These are phyloP conservation scores for Malurus leucopterus DNA, from an alignment of 2,797 vertebrate species.

Conservation along the genomic window DNA sequence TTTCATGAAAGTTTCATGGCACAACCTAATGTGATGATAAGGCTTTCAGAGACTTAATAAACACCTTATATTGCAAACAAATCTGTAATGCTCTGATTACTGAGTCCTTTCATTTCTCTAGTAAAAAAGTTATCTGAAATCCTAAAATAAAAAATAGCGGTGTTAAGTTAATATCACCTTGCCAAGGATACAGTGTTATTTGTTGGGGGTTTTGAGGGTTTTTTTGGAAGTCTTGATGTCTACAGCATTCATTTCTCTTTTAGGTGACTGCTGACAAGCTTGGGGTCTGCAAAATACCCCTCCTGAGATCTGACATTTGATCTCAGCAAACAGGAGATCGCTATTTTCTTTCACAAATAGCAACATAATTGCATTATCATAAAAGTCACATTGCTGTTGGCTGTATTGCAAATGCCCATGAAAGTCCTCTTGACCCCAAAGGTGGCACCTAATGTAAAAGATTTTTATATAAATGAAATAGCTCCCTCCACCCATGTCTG, in stretches of 20 bases:
- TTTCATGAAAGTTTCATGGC: background rate
- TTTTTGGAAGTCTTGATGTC: background rate
- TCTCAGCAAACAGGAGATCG: background rate
- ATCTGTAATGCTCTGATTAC: background rate
- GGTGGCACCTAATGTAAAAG: background rate
- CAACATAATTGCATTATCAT: slow-evolving; percentile 20
- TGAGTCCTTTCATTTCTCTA: background rate
- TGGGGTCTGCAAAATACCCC: background rate
- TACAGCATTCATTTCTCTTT: background rate
- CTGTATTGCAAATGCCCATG: background rate
- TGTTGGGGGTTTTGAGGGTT: background rate
- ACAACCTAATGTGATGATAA: background rate
- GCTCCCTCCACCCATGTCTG: background rate
- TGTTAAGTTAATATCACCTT: background rate
- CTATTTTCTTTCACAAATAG: slow-evolving; percentile 4
- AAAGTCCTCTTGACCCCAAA: background rate
- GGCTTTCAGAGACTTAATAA: background rate
- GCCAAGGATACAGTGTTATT: background rate
- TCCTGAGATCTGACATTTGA: background rate
- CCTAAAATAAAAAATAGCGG: background rate
- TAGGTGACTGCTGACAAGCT: background rate
- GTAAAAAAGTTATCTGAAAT: background rate
- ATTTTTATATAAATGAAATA: background rate
- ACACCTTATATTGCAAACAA: background rate
- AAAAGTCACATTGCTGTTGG: background rate